Conservation (phyloP, 2,113 vertebrate genomes). For the Dasyurus viverrinus region DNA sequence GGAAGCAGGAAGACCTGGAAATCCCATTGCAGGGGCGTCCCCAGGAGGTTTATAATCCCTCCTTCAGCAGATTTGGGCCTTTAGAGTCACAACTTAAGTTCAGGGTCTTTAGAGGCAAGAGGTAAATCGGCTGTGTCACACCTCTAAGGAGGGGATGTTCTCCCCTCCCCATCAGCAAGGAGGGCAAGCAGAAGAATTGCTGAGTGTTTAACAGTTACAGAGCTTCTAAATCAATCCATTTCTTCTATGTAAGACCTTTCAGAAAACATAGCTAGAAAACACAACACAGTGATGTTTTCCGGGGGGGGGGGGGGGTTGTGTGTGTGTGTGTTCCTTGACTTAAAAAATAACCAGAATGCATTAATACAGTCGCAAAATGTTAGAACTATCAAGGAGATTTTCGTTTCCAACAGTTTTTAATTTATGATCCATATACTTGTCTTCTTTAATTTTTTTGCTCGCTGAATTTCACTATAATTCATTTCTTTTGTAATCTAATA, state of each 20-base stretch:
- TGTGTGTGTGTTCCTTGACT: neutral
- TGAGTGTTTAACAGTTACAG: neutral
- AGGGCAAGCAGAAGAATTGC: neutral
- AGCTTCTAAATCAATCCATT: neutral
- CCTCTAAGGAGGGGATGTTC: neutral
- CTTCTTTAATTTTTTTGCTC: neutral
- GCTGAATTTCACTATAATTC: neutral
- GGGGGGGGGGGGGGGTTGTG: too few species aligned
- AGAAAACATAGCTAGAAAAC: neutral
- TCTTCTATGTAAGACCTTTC: neutral
- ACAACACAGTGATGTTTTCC: neutral
- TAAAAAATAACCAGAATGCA: neutral
- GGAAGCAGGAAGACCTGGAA: conserved; percentile 49
- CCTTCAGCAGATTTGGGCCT: conserved; percentile 21
- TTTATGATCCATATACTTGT: neutral
- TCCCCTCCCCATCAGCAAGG: neutral
- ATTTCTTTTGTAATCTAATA: neutral
- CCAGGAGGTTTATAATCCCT: neutral
- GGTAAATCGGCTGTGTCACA: conserved; percentile 31
- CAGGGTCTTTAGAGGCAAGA: neutral
- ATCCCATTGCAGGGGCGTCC: conserved; percentile 37
- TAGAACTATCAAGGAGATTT: neutral
- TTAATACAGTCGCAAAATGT: neutral
- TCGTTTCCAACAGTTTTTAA: neutral
- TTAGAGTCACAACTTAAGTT: conserved; percentile 32